Evolutionary conservation across 2,888 invertebrate species (phyloP), one percentile per base, ranked within the genome.

Genomic region (Cataglyphis livida): DNA sequence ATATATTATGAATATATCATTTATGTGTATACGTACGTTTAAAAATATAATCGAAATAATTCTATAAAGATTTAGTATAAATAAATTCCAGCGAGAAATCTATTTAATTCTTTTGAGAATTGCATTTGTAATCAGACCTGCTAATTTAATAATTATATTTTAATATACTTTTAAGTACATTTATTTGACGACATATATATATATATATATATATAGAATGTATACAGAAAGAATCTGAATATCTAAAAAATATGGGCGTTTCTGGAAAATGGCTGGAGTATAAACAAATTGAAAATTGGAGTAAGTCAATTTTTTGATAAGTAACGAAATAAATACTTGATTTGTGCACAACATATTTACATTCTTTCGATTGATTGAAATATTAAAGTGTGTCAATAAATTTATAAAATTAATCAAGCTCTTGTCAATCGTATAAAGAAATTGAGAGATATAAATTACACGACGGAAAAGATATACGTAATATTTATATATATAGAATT

Each of bases 241-340:
- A 32, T 10, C 38, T 21, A 18, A 66, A 9, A 54, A 57, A 54
- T 59, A 75, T 83, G 87, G 85, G 86, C 82, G 82, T 89, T 85
- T 57, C 78, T 89, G 89, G 89, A 82, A 86, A 82, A 65, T 82
- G 81, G 81, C 83, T 71, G 71, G 68, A 59, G 28, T 10, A 21
- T 32, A 6, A 21, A 54, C 0, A 73, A 78, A 64, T 6, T 18
- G 7, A 12, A 5, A 25, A 28, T 57, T 18, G n/a, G 18, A 51
- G 25, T n/a, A n/a, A 51, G 10, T 25, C 1, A 28, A 66, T 41
- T 41, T 41, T 65, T 41, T 32, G 51, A n/a, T 21, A n/a, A 54
- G 28, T 48, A 9, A 12, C 57, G 21, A 32, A 62, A 21, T 57
- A 38, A 10, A 12, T 44, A 15, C 15, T 82, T 44, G 70, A 59